phyloP scores from a whole-genome alignment of 1,140 invertebrate genomes.

The Lepidostoma basale region DNA sequence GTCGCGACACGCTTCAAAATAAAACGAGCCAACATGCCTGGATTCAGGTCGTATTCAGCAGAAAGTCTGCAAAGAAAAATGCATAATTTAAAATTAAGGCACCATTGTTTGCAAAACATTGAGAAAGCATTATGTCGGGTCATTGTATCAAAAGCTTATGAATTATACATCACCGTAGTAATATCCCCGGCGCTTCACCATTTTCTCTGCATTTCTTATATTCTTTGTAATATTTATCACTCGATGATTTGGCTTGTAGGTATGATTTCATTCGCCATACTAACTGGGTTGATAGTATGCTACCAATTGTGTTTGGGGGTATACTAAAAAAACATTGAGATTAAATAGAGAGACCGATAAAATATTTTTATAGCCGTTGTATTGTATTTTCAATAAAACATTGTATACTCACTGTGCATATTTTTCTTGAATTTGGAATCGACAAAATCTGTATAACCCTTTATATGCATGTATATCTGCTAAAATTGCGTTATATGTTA shows the following conservation, averaged over 20 bases:
- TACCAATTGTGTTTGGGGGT: conserved; percentile 56
- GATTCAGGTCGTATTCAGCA: conserved; percentile 54
- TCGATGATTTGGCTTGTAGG: conserved; percentile 45
- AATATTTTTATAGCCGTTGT: too few species aligned
- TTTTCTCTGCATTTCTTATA: conserved; percentile 48
- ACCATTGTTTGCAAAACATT: not conserved
- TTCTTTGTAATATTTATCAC: conserved; percentile 49
- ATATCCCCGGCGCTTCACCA: conserved; percentile 60
- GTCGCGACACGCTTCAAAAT: conserved; percentile 55
- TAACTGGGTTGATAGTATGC: conserved; percentile 58
- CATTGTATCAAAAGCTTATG: not conserved
- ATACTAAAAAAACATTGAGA: conserved; percentile 48
- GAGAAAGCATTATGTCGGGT: not conserved
- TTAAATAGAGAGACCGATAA: too few species aligned
- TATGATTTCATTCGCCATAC: conserved; percentile 58
- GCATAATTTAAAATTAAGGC: not conserved
- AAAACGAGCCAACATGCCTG: conserved; percentile 55
- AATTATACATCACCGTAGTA: conserved; percentile 62
- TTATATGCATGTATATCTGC: conserved; percentile 48
- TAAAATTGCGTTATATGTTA: conserved; percentile 33
- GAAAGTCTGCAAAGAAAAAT: conserved; percentile 50
- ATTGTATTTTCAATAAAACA: not conserved
- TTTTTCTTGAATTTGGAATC: conserved; percentile 48
- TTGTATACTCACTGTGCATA: conserved; percentile 47
- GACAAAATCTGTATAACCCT: conserved; percentile 50